These are phyloP conservation scores for Heterodera schachtii DNA, from an alignment of 1,140 invertebrate species.

Conservation along the genomic window DNA sequence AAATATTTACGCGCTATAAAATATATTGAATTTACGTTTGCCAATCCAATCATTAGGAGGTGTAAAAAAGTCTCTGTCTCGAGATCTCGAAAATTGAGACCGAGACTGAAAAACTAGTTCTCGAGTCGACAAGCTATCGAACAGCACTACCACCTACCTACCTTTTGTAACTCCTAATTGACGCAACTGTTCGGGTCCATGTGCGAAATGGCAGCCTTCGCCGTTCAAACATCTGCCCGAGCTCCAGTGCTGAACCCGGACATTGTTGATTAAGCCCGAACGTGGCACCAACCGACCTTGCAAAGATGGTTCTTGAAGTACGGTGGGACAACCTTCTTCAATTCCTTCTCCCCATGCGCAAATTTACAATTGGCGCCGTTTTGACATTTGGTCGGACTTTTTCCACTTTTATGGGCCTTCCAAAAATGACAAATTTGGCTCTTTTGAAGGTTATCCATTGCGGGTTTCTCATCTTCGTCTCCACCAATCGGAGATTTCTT, in stretches of 20 bases:
- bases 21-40: too few relatives aligned
- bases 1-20: too few relatives aligned
- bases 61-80: too few relatives aligned
- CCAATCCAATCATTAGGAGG: too few relatives aligned
- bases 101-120: too few relatives aligned
- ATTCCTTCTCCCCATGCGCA: not conserved
- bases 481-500: not conserved
- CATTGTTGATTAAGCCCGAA: not conserved
- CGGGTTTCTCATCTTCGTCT: not conserved
- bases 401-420: not conserved
- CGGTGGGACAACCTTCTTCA: not conserved
- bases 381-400: not conserved
- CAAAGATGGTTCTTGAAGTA: not conserved
- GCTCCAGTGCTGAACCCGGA: not conserved
- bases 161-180: not conserved
- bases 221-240: not conserved
- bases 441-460: not conserved
- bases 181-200: not conserved
- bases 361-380: not conserved
- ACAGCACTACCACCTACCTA: too few relatives aligned
- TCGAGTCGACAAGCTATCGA: too few relatives aligned
- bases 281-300: not conserved
- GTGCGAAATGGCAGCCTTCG: not conserved
- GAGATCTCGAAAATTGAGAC: too few relatives aligned
- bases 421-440: not conserved